phyloP scores from a whole-genome alignment of 2,113 vertebrate species.

The Zeus faber region DNA sequence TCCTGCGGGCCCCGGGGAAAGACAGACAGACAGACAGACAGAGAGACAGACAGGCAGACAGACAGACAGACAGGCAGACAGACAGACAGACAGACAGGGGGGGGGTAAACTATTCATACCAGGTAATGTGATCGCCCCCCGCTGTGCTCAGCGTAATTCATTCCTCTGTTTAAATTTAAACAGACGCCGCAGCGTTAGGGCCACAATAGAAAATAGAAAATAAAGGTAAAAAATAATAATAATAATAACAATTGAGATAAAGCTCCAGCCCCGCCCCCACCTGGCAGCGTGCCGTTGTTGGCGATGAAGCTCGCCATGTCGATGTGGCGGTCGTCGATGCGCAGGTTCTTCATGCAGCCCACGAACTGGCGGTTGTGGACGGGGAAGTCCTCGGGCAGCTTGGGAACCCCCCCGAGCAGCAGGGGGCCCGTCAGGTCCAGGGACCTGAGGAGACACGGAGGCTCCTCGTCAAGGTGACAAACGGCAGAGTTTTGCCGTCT shows the following conservation, averaged over 20 bases:
- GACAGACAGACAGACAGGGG: background rate
- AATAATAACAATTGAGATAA: too few relatives aligned
- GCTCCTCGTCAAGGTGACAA: conserved; percentile 18
- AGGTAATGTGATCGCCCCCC: conserved; percentile 35
- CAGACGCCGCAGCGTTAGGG: too few relatives aligned
- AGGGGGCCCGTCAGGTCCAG: conserved; percentile 91
- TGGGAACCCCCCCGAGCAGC: conserved; percentile 88
- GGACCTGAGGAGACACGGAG: conserved; percentile 72
- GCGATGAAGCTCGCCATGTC: conserved; percentile 93
- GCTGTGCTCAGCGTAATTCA: conserved; percentile 42
- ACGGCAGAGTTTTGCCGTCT: too few relatives aligned
- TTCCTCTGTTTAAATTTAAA: conserved; percentile 17
- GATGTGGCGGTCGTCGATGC: conserved; percentile 82
- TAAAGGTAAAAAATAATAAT: too few relatives aligned
- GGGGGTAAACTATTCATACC: conserved; percentile 47
- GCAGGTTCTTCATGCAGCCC: conserved; percentile 90
- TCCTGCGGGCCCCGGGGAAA: conserved; percentile 62
- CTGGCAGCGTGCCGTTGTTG: conserved; percentile 91
- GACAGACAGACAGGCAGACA: too few relatives aligned
- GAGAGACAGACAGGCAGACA: background rate
- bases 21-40: background rate
- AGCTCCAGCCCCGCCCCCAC: too few relatives aligned
- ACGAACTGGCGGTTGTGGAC: conserved; percentile 85
- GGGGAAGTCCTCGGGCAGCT: conserved; percentile 89
- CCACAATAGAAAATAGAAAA: too few relatives aligned